Conservation (phyloP, 1,140 invertebrate genomes). For the Drosophila littoralis region DNA sequence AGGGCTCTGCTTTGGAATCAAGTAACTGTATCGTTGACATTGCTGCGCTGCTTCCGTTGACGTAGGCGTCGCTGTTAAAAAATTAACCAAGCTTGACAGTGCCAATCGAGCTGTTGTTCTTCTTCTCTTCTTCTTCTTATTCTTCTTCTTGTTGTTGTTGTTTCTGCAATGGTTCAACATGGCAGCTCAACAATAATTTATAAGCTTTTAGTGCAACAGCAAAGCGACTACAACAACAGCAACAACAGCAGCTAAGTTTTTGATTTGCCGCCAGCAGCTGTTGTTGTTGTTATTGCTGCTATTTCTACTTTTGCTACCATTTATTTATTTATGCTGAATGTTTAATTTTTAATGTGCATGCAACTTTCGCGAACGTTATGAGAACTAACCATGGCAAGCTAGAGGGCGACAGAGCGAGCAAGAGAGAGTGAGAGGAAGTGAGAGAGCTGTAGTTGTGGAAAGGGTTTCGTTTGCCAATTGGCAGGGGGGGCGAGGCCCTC, state of each 20-base stretch:
- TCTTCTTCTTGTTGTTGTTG: not conserved
- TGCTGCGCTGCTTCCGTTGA: conserved; percentile 24
- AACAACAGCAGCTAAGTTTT: conserved; percentile 59
- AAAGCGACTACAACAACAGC: conserved; percentile 59
- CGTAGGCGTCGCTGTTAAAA: conserved; percentile 58
- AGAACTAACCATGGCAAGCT: conserved; percentile 24
- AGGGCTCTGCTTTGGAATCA: conserved; percentile 8
- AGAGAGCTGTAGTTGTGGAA: conserved; percentile 15
- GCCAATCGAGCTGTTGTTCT: conserved; percentile 51
- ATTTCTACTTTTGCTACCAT: conserved; percentile 65
- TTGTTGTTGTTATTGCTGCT: conserved; percentile 42
- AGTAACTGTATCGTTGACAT: conserved; percentile 29
- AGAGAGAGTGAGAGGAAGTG: not conserved
- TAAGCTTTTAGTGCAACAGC: conserved; percentile 77
- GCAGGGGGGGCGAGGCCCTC: conserved; percentile 30
- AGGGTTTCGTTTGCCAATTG: conserved; percentile 21
- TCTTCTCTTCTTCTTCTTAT: conserved; percentile 28
- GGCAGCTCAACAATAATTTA: conserved; percentile 73
- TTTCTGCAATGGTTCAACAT: conserved; percentile 57
- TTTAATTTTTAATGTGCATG: conserved; percentile 81
- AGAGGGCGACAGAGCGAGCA: conserved; percentile 4
- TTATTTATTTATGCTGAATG: conserved; percentile 79
- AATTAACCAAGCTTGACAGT: conserved; percentile 69
- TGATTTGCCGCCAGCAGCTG: conserved; percentile 70
- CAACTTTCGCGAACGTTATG: conserved; percentile 54